Base-by-base conservation (phyloP, 2,113 vertebrate species). In the Etia nguti region DNA sequence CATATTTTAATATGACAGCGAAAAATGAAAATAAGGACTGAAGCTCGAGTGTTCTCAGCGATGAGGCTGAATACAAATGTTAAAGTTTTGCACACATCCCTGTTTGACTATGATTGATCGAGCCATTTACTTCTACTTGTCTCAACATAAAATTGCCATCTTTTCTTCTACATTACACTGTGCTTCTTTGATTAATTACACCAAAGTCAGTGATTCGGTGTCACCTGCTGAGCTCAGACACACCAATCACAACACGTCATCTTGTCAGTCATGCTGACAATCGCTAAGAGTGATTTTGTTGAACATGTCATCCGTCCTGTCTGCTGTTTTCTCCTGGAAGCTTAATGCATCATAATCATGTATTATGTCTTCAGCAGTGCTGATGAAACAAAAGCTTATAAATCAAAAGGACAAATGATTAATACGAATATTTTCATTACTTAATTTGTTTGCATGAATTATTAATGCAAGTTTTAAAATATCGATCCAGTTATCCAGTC, bases 1-100 rank as follows among this genome's bases (percentile, higher is more conserved):
- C 12, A 9, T 0, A 7, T 41, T 46, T 41, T 6, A 22, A 41
- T 22, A 0, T 6, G 4, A 70, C n/a, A 43, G 36, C 36, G 0
- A 68, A 68, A 11, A 41, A 9, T 68, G 36, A 15, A 68, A 68
- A 12, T 36, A 41, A 62, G 0, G 6, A 20, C 59, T 36, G 16
- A 6, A 38, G 34, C 18, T n/a, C 6, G 2, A 65, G 46, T 73
- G 22, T 46, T 73, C 68, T 12, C 38, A 46, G 22, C 0, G 15
- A 73, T 26, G 38, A 73, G 13, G 18, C 41, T 73, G 36, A 70
- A 70, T 43, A 70, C 36, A 70, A 70, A 43, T 1, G n/a, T 70
- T 70, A 36, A 70, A 6, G 38, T 16, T 46, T 46, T 0, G 38
- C n/a, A 43, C 65, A 73, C 38, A 2, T 10, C 8, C 38, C 65